Evolutionary conservation across 2,888 invertebrate species (phyloP).

Genomic region (Erebia ligea): DNA sequence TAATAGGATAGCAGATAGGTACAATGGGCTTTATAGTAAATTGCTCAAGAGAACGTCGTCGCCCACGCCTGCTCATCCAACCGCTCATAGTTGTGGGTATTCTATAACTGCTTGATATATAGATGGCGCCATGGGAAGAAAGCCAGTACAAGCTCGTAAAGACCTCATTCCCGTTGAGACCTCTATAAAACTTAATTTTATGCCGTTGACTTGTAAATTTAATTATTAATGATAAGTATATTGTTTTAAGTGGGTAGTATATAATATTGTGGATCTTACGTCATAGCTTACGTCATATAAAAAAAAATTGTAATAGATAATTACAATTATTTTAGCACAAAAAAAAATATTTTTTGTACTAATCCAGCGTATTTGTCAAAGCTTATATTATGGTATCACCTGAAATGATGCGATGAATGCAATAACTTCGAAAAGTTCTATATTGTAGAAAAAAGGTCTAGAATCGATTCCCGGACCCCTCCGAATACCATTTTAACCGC

Average conservation of each 20-base stretch:
- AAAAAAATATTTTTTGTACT: too few relatives aligned
- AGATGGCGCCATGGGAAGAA: slow-evolving; percentile 59
- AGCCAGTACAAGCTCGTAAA: slow-evolving; percentile 63
- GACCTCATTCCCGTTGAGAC: slow-evolving; percentile 62
- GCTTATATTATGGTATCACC: too few relatives aligned
- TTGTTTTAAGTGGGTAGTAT: slow-evolving; percentile 13
- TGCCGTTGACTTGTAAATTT: slow-evolving; percentile 41
- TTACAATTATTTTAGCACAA: too few relatives aligned
- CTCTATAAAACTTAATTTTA: slow-evolving; percentile 64
- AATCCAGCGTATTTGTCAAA: too few relatives aligned
- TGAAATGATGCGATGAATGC: too few relatives aligned
- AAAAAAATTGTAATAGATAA: too few relatives aligned
- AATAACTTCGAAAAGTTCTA: too few relatives aligned
- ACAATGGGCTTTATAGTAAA: slow-evolving; percentile 16
- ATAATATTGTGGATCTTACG: neutral
- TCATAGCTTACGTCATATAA: neutral
- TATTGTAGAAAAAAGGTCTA: too few relatives aligned
- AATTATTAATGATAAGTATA: slow-evolving; percentile 19
- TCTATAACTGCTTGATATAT: slow-evolving; percentile 50
- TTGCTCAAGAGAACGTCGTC: slow-evolving; percentile 22
- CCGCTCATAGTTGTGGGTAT: slow-evolving; percentile 11
- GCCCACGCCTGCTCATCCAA: slow-evolving; percentile 20
- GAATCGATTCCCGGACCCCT: too few relatives aligned
- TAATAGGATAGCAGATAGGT: slow-evolving; percentile 17
- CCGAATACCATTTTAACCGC: too few relatives aligned